Evolutionary conservation across 2,113 vertebrate species (phyloP), one percentile per base, ranked within the genome.

Genomic region (Alouatta palliata): DNA sequence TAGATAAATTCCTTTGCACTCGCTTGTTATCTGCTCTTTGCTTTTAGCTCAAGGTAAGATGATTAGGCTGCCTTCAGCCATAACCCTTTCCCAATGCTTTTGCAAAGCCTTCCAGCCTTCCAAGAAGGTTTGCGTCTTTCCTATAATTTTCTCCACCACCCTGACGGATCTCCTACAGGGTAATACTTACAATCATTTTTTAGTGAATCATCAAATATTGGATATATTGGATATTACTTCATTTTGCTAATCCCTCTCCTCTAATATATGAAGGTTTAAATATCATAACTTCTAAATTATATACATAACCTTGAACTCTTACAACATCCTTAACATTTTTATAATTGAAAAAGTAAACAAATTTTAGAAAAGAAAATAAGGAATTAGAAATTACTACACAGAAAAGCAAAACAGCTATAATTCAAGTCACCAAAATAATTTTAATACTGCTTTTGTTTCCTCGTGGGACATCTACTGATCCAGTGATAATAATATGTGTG

Each of bases 391-490:
- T 2, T n/a, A 81, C 64, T 47, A 17, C 43, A 37, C 6, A 64
- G 4, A 64, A 92, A 90, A 88, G 58, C 14, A 91, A 76, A 91
- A 58, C 8, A 84, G 8, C 66, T 68, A 12, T 73, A 84, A 85
- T 84, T 83, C 35, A 68, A 40, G 71, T 68, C 56, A 96, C 11
- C 37, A 80, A 87, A 97, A 87, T 85, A 66, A 88, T 73, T 61
- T 81, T 71, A 76, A 68, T 58, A 32, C 5, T 56, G 2, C 11
- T 25, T 81, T 73, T 90, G 14, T 66, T 93, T 91, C 56, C 35
- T 85, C 14, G n/a, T 45, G 14, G 3, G 7, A 47, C 58, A 11
- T 5, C 32, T 43, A 82, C 32, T 86, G 58, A 64, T 37, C 17
- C 45, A 40, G 19, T 19, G 73, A 10, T 75, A 90, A 80, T 61